These are phyloP conservation scores for Rhimphoctona megacephalus DNA, from an alignment of 2,888 invertebrate genomes.

Conservation along the genomic window DNA sequence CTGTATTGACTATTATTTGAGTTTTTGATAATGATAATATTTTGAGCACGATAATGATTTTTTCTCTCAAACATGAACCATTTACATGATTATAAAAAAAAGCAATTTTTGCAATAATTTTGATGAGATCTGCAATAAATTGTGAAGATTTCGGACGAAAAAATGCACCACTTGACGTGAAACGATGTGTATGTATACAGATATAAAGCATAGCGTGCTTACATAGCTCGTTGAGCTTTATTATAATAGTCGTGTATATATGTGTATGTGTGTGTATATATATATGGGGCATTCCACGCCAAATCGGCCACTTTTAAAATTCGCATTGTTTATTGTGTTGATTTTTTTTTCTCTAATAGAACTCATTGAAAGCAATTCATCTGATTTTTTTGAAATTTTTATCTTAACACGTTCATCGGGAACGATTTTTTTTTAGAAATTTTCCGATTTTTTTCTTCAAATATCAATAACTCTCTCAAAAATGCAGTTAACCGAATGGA, in stretches of 20 bases:
- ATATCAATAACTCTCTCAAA: too few species aligned
- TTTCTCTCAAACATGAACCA: background rate
- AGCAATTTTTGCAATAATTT: background rate
- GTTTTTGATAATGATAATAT: background rate
- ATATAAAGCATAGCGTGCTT: conserved; percentile 24
- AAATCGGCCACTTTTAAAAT: too few species aligned
- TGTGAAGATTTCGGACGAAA: background rate
- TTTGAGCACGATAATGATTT: background rate
- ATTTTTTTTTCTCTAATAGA: too few species aligned
- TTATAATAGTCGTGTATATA: conserved; percentile 20
- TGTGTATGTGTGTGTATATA: too few species aligned
- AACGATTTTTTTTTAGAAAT: too few species aligned
- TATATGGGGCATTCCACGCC: too few species aligned
- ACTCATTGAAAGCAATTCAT: too few species aligned
- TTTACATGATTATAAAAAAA: background rate
- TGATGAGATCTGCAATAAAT: background rate
- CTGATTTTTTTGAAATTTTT: too few species aligned
- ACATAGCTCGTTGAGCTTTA: conserved; percentile 46
- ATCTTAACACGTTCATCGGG: too few species aligned
- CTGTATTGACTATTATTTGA: background rate
- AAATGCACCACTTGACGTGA: background rate
- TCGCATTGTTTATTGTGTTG: too few species aligned
- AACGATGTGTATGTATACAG: background rate
- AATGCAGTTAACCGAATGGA: too few species aligned
- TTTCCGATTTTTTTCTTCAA: too few species aligned